Percentiles rank a stretch among this genome's conserved stretches.
Conservation (phyloP, 2,113 vertebrate species). For the Prunella fulvescens region DNA sequence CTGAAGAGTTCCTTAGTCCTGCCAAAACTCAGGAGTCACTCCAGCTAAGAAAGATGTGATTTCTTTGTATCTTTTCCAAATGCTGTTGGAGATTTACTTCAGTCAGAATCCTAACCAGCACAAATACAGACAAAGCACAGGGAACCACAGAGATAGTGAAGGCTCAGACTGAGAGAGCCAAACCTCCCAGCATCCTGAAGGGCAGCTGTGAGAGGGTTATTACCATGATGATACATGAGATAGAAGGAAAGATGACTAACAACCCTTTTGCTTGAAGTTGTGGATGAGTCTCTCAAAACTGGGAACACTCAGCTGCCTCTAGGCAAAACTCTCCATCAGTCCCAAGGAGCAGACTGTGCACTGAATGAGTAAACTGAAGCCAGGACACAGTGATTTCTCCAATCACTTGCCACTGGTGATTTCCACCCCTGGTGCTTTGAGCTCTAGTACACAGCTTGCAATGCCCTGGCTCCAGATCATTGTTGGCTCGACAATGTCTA, state of each 20-base stretch:
- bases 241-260: conserved; percentile 38
- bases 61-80: background rate
- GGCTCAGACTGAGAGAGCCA: background rate
- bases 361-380: background rate
- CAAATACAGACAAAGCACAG: background rate
- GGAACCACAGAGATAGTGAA: background rate
- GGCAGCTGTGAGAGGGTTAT: background rate
- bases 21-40: background rate
- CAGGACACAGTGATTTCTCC: background rate
- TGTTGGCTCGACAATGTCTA: background rate
- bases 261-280: background rate
- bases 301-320: background rate
- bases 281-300: background rate
- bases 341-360: background rate
- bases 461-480: background rate
- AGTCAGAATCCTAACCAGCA: background rate
- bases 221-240: background rate
- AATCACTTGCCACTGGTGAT: background rate
- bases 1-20: background rate
- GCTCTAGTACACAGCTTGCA: background rate
- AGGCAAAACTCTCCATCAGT: conserved; percentile 1
- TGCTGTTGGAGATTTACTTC: background rate
- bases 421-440: background rate
- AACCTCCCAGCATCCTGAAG: background rate
- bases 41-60: background rate